These are phyloP conservation scores for Pinna nobilis DNA, from an alignment of 1,140 invertebrate genomes.

Conservation along the genomic window DNA sequence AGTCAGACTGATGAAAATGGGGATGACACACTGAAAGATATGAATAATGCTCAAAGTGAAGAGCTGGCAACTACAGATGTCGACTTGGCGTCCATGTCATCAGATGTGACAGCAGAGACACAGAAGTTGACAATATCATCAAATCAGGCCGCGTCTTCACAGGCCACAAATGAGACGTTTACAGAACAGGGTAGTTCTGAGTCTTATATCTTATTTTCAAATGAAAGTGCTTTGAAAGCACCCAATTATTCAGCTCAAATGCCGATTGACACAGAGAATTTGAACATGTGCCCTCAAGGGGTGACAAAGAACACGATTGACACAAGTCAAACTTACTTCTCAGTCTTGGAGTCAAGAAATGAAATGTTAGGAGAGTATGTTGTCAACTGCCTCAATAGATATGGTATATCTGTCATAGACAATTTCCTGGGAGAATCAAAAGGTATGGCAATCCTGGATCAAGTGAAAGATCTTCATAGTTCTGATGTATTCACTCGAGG, in stretches of 20 bases:
- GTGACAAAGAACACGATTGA: not conserved
- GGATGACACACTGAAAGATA: not conserved
- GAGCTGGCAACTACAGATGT: not conserved
- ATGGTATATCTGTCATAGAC: conserved; percentile 95
- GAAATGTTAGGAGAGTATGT: conserved; percentile 53
- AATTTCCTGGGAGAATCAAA: conserved; percentile 89
- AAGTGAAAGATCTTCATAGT: conserved; percentile 81
- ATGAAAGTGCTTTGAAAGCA: conserved; percentile 25
- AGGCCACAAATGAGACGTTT: not conserved
- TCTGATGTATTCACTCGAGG: conserved; percentile 51
- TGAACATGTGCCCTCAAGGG: not conserved
- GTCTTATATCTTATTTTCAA: conserved; percentile 46
- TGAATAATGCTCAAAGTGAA: conserved; percentile 17
- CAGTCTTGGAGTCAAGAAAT: conserved; percentile 50
- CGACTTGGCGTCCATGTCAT: not conserved
- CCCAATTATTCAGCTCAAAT: conserved; percentile 33
- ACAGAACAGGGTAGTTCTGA: conserved; percentile 49
- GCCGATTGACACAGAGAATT: not conserved
- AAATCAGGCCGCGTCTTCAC: not conserved
- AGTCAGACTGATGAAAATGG: not conserved
- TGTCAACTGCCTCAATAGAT: conserved; percentile 84
- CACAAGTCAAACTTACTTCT: conserved; percentile 46
- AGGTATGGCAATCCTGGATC: conserved; percentile 86
- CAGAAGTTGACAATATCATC: not conserved
- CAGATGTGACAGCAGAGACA: not conserved